These are phyloP conservation scores for Geodia barretti DNA, from an alignment of 37 sponge, comb jelly and placozoan genomes.

Conservation along the genomic window DNA sequence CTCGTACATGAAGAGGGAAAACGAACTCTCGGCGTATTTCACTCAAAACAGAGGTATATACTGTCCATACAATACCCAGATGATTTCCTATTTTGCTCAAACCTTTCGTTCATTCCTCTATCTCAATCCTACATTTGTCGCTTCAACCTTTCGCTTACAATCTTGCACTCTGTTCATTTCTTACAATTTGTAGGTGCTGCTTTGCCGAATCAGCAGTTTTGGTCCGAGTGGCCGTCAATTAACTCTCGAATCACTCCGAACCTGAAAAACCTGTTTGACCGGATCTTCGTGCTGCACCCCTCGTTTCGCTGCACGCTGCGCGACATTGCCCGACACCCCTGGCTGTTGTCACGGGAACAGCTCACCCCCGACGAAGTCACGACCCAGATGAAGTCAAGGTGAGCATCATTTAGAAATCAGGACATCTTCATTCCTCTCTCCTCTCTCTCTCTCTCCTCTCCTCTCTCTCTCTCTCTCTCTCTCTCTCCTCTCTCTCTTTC, in stretches of 20 bases:
- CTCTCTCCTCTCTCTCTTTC: neutral
- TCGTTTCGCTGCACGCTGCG: conserved; percentile 39
- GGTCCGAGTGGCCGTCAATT: conserved; percentile 61
- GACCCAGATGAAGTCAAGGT: conserved; percentile 53
- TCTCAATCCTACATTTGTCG: too few species aligned
- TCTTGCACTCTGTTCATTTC: too few species aligned
- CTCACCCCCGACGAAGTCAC: conserved; percentile 41
- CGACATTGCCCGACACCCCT: conserved; percentile 63
- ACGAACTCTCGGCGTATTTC: neutral
- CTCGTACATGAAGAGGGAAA: conserved; percentile 55
- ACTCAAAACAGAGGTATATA: neutral
- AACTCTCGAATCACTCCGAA: conserved; percentile 18
- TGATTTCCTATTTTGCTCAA: too few species aligned
- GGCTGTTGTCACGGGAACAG: conserved; percentile 17
- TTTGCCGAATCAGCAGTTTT: conserved; percentile 55
- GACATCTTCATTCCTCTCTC: neutral
- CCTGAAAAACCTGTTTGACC: conserved; percentile 68
- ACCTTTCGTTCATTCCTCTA: too few species aligned
- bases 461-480: neutral
- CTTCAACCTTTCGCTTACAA: too few species aligned
- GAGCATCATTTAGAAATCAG: too few species aligned
- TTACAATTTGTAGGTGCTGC: neutral
- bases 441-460: neutral
- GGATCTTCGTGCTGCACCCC: conserved; percentile 68
- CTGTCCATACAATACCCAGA: too few species aligned